phyloP scores from a whole-genome alignment of 2,797 vertebrate species.

The Rhinoraja longicauda region DNA sequence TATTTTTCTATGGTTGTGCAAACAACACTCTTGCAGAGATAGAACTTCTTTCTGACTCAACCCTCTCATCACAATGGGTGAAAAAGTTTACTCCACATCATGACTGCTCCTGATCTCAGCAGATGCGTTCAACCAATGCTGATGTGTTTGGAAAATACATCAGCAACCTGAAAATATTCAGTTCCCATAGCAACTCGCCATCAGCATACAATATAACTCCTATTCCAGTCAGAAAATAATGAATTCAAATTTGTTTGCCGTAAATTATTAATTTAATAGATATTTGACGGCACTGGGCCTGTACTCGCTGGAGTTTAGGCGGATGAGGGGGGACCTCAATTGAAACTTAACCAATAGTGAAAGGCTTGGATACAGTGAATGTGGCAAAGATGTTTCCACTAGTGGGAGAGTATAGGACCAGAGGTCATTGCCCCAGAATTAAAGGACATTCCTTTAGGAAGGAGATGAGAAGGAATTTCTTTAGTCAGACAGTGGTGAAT shows the following conservation, averaged over 20 bases:
- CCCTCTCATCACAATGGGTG: not conserved
- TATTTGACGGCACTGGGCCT: too few species aligned
- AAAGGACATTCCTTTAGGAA: too few species aligned
- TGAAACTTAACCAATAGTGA: too few species aligned
- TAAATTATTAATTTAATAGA: not conserved
- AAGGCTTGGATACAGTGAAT: too few species aligned
- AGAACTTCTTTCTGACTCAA: not conserved
- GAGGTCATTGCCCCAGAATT: too few species aligned
- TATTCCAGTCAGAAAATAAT: not conserved
- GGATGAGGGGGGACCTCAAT: too few species aligned
- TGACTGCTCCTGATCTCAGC: not conserved
- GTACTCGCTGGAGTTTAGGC: too few species aligned
- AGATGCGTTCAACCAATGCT: not conserved
- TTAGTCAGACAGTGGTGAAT: too few species aligned
- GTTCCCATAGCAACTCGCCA: not conserved
- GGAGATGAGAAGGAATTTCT: too few species aligned
- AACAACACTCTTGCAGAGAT: not conserved
- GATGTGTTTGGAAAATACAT: not conserved
- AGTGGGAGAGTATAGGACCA: too few species aligned
- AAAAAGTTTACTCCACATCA: not conserved
- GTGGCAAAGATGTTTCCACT: too few species aligned
- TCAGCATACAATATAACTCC: not conserved
- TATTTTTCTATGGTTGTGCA: not conserved
- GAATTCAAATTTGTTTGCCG: not conserved
- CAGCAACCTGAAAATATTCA: not conserved